Evolutionary conservation across 2,888 invertebrate species (phyloP).

Genomic region (Scaptomyza tumidula): DNA sequence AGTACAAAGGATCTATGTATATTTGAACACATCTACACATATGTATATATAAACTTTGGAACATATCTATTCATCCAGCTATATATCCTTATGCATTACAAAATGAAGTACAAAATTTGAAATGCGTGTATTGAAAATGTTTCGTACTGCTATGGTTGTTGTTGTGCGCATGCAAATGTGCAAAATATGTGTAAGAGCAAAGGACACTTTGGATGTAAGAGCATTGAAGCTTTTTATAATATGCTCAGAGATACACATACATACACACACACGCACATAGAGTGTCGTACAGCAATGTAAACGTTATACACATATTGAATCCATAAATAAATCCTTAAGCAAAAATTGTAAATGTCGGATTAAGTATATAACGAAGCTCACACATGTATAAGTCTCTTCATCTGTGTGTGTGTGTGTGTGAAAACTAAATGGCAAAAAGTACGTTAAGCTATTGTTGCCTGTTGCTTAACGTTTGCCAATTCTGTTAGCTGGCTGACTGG

Average conservation of each 20-base stretch:
- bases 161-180: conserved; percentile 56
- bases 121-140: conserved; percentile 64
- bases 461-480: conserved; percentile 10
- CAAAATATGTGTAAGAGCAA: not conserved
- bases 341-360: conserved; percentile 81
- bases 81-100: conserved; percentile 56
- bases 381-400: conserved; percentile 9
- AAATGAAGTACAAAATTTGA: conserved; percentile 65
- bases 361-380: conserved; percentile 68
- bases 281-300: conserved; percentile 48
- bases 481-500: conserved; percentile 2
- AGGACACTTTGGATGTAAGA: conserved; percentile 7
- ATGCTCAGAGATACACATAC: conserved; percentile 51
- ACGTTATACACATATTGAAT: conserved; percentile 74
- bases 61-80: conserved; percentile 15
- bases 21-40: not conserved
- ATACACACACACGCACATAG: not conserved
- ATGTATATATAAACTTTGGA: not conserved
- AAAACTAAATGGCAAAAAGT: conserved; percentile 72
- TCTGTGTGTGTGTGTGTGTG: conserved; percentile 22
- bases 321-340: conserved; percentile 80
- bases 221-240: conserved; percentile 63
- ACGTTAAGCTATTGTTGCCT: conserved; percentile 35
- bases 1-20: conserved; percentile 26
- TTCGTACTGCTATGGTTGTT: conserved; percentile 31